Base-by-base conservation (phyloP, 2,888 invertebrate species). In the Drosophila siamana region DNA sequence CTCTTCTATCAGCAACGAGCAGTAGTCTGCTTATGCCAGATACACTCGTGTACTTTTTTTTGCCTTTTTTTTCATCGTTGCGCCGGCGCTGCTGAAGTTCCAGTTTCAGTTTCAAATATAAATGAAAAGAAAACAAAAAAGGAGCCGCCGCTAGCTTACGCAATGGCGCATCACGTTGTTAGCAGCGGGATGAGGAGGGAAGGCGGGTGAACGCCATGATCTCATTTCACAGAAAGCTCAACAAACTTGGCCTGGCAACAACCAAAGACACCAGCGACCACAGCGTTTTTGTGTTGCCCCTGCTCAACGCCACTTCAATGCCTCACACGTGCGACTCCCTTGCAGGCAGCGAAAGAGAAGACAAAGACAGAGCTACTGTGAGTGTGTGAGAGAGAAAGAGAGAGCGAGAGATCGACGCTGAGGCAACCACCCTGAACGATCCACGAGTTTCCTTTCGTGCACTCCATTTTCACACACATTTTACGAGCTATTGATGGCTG, bases 401-500 rank as follows among this genome's bases (percentile, higher is more conserved):
- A 6, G 9, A 13, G 22, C n/a, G 15, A 24, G 40, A 4, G 15
- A 16, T 28, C 4, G 6, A 1, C 16, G 16, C 24, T 28, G 47
- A 59, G 70, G 62, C 78, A 80, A 71, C 43, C 55, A 55, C 55
- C 55, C 55, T 55, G 55, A 55, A 44, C 55, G 41, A 41, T 16
- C 16, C 7, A 9, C 16, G 40, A 15, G 40, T 15, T 41, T 41
- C 41, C 19, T 41, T 19, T 19, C 19, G 50, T 15, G 66, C 79
- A 79, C 84, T 80, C 69, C 80, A 77, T 66, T 86, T 86, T 81
- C 84, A 80, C 87, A 82, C 78, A 80, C 82, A 77, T 82, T 81
- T 85, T 85, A 83, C 82, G 82, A 83, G 66, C 87, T 79, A 87
- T 83, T 83, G 82, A 87, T 82, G 87, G 87, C 87, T 74, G 73